Evolutionary conservation across 1,140 invertebrate genomes (phyloP).

Genomic region (Cheumatopsyche charites): DNA sequence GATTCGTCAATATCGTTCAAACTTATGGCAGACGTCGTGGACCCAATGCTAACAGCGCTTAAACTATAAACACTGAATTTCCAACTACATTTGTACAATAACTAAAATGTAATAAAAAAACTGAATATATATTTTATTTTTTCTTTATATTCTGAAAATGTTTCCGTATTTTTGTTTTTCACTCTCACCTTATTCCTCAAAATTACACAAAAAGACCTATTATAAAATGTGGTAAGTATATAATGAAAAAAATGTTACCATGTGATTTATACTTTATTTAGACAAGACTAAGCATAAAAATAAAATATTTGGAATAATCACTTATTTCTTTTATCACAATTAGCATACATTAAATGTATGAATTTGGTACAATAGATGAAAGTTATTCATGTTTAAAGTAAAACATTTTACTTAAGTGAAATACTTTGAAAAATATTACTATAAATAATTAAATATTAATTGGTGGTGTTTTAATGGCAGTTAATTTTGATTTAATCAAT

Average conservation of each 20-base stretch:
- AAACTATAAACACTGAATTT: conserved; percentile 50
- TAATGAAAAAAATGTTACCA: too few relatives aligned
- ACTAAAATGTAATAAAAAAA: conserved; percentile 49
- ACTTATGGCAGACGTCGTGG: conserved; percentile 94
- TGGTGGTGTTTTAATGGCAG: too few relatives aligned
- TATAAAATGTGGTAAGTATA: too few relatives aligned
- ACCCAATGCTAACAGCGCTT: conserved; percentile 91
- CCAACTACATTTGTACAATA: conserved; percentile 41
- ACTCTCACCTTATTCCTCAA: too few relatives aligned
- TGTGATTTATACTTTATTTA: conserved; percentile 45
- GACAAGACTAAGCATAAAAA: conserved; percentile 28
- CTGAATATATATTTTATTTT: conserved; percentile 55
- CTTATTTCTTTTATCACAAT: conserved; percentile 51
- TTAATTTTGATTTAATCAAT: conserved; percentile 14
- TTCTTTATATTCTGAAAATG: too few relatives aligned
- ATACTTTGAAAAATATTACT: too few relatives aligned
- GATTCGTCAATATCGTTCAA: conserved; percentile 95
- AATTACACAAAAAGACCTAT: too few relatives aligned
- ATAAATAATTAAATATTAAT: too few relatives aligned
- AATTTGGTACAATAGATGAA: not conserved
- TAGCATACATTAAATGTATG: conserved; percentile 45
- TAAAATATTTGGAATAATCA: conserved; percentile 49
- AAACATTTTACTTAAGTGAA: too few relatives aligned
- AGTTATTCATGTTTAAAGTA: too few relatives aligned
- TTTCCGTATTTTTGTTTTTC: too few relatives aligned